Evolutionary conservation across 2,888 invertebrate species (phyloP).

Genomic region (Incurvaria masculella): DNA sequence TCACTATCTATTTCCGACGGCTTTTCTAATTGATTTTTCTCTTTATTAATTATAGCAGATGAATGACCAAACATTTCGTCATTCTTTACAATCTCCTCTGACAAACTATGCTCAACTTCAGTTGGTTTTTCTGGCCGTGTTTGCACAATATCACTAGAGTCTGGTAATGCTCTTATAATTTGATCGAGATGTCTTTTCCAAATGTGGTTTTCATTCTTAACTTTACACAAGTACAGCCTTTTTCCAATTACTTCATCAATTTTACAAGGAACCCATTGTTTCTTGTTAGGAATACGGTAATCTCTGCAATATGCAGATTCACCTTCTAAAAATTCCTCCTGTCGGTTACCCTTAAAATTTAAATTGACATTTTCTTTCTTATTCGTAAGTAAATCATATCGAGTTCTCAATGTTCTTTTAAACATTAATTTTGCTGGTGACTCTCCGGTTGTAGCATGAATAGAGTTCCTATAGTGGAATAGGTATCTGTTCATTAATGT

Average conservation of each 20-base stretch:
- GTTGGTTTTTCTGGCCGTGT: too few species aligned
- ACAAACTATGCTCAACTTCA: too few species aligned
- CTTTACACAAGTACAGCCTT: slow-evolving; percentile 2
- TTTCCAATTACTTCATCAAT: slow-evolving; percentile 5
- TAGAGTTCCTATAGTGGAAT: slow-evolving; percentile 4
- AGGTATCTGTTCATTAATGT: neutral
- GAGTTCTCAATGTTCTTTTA: neutral
- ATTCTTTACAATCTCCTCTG: too few species aligned
- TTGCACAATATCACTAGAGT: too few species aligned
- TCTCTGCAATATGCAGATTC: neutral
- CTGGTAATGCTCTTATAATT: neutral
- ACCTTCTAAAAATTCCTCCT: neutral
- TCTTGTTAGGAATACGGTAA: slow-evolving; percentile 6
- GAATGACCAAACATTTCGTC: too few species aligned
- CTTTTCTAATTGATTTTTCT: too few species aligned
- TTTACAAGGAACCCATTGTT: neutral
- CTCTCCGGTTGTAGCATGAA: slow-evolving; percentile 1
- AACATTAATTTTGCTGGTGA: slow-evolving; percentile 5
- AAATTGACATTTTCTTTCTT: neutral
- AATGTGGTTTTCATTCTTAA: slow-evolving; percentile 1
- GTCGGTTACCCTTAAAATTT: too few species aligned
- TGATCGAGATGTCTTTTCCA: slow-evolving; percentile 5
- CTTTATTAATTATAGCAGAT: too few species aligned
- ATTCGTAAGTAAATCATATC: neutral
- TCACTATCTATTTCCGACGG: too few species aligned